Conservation (phyloP, 2,113 vertebrate species). For the Forbesichthys agassizii region DNA sequence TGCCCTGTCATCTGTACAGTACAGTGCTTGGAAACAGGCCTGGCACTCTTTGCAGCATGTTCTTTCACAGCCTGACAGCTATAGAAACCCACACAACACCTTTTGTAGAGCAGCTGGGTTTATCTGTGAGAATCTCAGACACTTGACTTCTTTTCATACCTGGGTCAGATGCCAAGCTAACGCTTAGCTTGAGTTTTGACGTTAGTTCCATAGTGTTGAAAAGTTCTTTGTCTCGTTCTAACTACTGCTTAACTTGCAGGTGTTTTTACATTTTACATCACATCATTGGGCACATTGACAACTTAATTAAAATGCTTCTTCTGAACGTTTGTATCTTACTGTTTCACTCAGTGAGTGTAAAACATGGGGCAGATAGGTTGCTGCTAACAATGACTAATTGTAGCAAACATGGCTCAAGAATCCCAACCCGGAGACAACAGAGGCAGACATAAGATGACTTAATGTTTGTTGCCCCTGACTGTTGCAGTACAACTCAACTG, state of each 20-base stretch:
- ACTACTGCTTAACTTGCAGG: background rate
- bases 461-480: slow-evolving; percentile 62
- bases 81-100: background rate
- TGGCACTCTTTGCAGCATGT: background rate
- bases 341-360: slow-evolving; percentile 30
- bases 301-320: background rate
- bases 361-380: slow-evolving; percentile 17
- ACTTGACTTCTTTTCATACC: background rate
- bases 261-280: background rate
- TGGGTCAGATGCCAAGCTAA: background rate
- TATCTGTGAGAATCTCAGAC: background rate
- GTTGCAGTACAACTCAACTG: slow-evolving; percentile 58
- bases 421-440: slow-evolving; percentile 9
- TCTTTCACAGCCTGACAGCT: background rate
- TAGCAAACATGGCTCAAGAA: background rate
- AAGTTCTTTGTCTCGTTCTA: background rate
- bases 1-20: background rate
- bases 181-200: background rate
- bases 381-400: slow-evolving; percentile 55
- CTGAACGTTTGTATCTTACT: background rate
- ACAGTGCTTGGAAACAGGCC: slow-evolving; percentile 8
- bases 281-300: background rate
- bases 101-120: background rate
- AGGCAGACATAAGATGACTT: slow-evolving; percentile 60
- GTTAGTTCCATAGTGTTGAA: background rate